These are phyloP conservation scores for Thymallus thymallus DNA, from an alignment of 2,113 vertebrate species.

Conservation along the genomic window DNA sequence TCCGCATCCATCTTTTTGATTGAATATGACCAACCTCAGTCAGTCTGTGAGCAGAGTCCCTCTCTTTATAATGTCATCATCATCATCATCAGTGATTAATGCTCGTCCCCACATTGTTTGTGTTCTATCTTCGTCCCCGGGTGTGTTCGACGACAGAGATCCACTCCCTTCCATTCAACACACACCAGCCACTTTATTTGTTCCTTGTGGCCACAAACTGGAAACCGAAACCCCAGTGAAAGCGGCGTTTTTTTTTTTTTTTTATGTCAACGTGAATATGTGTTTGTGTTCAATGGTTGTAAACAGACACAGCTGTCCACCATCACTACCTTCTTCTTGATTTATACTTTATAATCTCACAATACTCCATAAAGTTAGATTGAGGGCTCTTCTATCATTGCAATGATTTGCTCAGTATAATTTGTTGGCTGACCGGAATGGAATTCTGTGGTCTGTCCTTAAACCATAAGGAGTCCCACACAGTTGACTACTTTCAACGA, in stretches of 20 bases:
- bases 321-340: constrained; percentile 44
- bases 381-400: too few relatives aligned
- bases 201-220: constrained; percentile 32
- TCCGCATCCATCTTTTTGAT: constrained; percentile 39
- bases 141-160: constrained; percentile 57
- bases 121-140: constrained; percentile 56
- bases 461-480: too few relatives aligned
- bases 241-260: constrained; percentile 29
- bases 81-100: constrained; percentile 61
- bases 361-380: constrained; percentile 27
- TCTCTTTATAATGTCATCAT: constrained; percentile 35
- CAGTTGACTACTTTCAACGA: too few relatives aligned
- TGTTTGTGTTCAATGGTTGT: constrained; percentile 30
- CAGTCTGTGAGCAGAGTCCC: constrained; percentile 16
- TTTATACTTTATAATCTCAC: constrained; percentile 64
- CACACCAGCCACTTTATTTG: constrained; percentile 53
- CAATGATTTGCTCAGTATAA: too few relatives aligned
- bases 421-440: too few relatives aligned
- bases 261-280: constrained; percentile 28
- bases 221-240: constrained; percentile 26
- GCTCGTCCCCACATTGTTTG: constrained; percentile 48
- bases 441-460: too few relatives aligned
- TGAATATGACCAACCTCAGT: constrained; percentile 31
- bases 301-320: constrained; percentile 71
- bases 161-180: constrained; percentile 39